Evolutionary conservation across 2,113 vertebrate species (phyloP).

Genomic region (Telmatochromis sp.): DNA sequence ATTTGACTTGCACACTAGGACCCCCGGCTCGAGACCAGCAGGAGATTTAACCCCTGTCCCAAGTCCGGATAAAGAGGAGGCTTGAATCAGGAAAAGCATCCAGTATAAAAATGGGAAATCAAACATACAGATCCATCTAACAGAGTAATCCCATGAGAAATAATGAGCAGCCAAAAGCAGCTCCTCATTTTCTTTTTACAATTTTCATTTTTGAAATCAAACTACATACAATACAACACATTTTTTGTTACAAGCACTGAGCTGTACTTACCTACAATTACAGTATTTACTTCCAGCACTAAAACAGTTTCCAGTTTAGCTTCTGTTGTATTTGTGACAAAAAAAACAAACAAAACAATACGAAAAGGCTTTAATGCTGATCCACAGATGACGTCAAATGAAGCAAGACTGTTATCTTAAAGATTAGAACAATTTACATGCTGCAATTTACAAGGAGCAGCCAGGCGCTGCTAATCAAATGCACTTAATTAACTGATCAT

Average conservation of each 20-base stretch:
- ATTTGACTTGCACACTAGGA: background rate
- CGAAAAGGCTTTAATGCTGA: background rate
- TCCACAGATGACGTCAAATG: background rate
- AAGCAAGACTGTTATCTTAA: background rate
- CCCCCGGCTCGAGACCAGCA: background rate
- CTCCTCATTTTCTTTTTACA: background rate
- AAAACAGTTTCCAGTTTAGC: background rate
- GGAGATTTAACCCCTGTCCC: background rate
- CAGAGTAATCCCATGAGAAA: background rate
- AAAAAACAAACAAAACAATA: fast-evolving
- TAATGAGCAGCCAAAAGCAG: background rate
- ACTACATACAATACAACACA: background rate
- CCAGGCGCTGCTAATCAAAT: background rate
- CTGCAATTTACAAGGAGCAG: background rate
- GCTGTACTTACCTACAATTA: background rate
- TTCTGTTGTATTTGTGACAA: background rate
- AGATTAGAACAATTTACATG: background rate
- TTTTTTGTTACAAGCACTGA: background rate
- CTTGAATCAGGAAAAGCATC: background rate
- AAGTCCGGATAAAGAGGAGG: background rate
- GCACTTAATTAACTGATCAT: background rate
- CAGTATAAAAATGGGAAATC: background rate
- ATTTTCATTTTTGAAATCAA: background rate
- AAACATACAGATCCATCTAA: background rate
- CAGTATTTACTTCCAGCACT: background rate